A percentile compares a stretch with the other conserved stretches of the same genome.
These are phyloP conservation scores for Hippocampus barbouri DNA, from an alignment of 2,113 vertebrate genomes.

Conservation along the genomic window DNA sequence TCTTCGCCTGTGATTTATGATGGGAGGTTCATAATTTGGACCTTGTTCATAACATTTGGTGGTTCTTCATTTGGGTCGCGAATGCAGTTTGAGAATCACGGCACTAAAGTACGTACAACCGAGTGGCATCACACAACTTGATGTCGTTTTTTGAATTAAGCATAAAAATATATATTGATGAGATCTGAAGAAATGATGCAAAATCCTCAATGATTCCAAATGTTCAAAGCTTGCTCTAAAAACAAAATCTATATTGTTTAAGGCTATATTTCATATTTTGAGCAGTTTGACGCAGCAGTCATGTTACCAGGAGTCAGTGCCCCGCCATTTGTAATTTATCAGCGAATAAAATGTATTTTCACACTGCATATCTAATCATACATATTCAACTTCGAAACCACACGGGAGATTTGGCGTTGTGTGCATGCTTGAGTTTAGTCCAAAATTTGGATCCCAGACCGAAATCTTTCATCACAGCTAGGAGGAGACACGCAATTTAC, in stretches of 20 bases:
- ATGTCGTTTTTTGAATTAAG: slow-evolving; percentile 1
- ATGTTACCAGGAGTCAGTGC: background rate
- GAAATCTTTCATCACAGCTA: slow-evolving; percentile 24
- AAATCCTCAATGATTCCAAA: background rate
- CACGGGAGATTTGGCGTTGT: slow-evolving; percentile 1
- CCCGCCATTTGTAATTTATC: background rate
- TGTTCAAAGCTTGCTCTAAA: background rate
- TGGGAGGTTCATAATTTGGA: slow-evolving; percentile 38
- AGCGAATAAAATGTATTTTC: slow-evolving; percentile 3
- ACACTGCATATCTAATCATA: background rate
- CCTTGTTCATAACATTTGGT: slow-evolving; percentile 19
- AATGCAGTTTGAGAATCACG: no score
- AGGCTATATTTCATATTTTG: background rate
- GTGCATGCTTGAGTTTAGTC: slow-evolving; percentile 11
- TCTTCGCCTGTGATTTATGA: slow-evolving; percentile 21
- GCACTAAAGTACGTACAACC: slow-evolving; percentile 8
- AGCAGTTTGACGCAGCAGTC: background rate
- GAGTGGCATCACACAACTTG: slow-evolving; percentile 23
- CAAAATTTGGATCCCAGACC: slow-evolving; percentile 8
- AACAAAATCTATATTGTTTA: background rate
- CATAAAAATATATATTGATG: background rate
- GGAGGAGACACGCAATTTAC: slow-evolving; percentile 49
- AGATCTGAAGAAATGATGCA: background rate
- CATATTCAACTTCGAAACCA: slow-evolving; percentile 5
- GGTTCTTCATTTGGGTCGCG: background rate